Percentiles rank a stretch among this genome's conserved stretches.
phyloP scores from a whole-genome alignment of 2,888 invertebrate genomes.

The Ellobium chinense region DNA sequence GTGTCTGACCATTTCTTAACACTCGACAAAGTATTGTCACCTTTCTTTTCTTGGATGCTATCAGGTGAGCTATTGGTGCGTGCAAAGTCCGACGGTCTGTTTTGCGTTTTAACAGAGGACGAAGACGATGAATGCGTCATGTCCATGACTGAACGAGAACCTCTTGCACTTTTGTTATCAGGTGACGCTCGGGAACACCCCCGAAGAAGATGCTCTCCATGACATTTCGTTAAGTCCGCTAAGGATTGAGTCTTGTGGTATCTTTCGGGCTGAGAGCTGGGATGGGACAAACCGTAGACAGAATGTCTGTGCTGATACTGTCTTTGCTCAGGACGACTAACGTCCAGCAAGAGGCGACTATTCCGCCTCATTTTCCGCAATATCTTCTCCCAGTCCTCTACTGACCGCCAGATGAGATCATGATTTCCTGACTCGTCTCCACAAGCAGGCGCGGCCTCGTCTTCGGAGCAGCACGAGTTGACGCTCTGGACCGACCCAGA shows the following conservation, averaged over 20 bases:
- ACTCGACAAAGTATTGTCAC: too few relatives aligned
- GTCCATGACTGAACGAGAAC: neutral
- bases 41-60: too few relatives aligned
- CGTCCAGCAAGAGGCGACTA: conserved; percentile 51
- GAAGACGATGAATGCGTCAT: neutral
- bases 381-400: conserved; percentile 71
- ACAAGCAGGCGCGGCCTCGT: conserved; percentile 31
- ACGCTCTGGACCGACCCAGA: conserved; percentile 9
- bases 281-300: neutral
- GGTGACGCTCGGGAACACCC: neutral
- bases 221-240: conserved; percentile 23
- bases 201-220: neutral
- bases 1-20: conserved; percentile 27
- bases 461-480: conserved; percentile 21
- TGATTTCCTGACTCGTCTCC: neutral
- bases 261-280: neutral
- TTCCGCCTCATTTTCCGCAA: conserved; percentile 65
- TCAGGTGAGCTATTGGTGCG: too few relatives aligned
- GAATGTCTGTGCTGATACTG: conserved; percentile 13
- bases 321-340: neutral
- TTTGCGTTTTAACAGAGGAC: too few relatives aligned
- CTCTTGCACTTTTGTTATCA: neutral
- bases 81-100: too few relatives aligned
- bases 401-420: conserved; percentile 62
- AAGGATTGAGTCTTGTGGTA: conserved; percentile 39